These are phyloP conservation scores for Lycophotia porphyrea DNA, from an alignment of 2,888 invertebrate species.

Conservation along the genomic window DNA sequence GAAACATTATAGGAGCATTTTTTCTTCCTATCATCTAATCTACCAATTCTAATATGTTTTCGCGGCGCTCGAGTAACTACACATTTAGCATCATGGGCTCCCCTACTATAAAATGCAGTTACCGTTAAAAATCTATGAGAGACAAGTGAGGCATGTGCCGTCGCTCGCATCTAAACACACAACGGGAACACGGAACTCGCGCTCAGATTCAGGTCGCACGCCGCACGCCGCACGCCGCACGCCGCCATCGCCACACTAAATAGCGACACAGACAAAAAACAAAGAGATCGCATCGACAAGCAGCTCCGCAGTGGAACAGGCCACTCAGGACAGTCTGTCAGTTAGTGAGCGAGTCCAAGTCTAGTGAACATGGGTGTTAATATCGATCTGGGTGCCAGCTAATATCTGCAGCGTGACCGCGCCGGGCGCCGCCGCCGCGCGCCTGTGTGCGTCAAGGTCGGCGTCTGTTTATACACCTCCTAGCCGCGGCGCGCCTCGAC, in stretches of 20 bases:
- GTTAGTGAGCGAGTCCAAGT: not conserved
- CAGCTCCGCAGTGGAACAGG: not conserved
- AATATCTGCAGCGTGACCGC: constrained; percentile 37
- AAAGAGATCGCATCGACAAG: constrained; percentile 3
- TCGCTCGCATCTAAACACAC: constrained; percentile 7
- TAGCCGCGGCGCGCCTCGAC: constrained; percentile 18
- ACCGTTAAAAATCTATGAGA: not conserved
- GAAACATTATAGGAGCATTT: too few relatives aligned
- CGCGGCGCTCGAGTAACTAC: too few relatives aligned
- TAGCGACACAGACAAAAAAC: constrained; percentile 12
- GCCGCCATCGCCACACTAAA: constrained; percentile 8
- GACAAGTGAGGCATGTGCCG: not conserved
- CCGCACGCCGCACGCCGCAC: constrained; percentile 2
- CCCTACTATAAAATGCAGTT: not conserved
- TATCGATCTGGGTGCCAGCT: constrained; percentile 44
- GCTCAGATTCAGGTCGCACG: constrained; percentile 41
- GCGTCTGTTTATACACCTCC: constrained; percentile 34
- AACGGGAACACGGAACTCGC: constrained; percentile 73
- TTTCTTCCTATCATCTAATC: too few relatives aligned
- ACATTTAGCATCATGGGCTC: too few relatives aligned
- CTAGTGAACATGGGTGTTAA: constrained; percentile 2
- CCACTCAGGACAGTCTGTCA: not conserved
- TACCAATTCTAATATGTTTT: too few relatives aligned
- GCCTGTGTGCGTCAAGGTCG: constrained; percentile 43
- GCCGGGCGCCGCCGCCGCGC: too few relatives aligned